A percentile compares a stretch with the other conserved stretches of the same genome.
phyloP scores from a whole-genome alignment of 2,113 vertebrate species.

The Benitochromis conjunctus region DNA sequence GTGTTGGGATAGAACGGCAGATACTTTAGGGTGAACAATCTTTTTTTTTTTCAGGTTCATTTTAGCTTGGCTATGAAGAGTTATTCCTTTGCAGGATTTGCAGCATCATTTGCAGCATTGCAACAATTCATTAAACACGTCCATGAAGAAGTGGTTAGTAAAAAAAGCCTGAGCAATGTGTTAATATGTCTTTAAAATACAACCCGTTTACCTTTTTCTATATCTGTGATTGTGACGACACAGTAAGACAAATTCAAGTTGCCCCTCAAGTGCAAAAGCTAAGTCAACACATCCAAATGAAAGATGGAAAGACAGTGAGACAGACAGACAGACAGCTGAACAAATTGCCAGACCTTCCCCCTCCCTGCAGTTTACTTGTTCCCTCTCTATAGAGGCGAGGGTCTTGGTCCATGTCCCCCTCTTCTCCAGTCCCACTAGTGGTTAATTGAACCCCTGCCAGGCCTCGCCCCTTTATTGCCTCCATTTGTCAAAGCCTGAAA shows the following conservation, averaged over 20 bases:
- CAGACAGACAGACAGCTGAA: slow-evolving; percentile 63
- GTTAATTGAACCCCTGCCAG: slow-evolving; percentile 74
- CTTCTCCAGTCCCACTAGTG: slow-evolving; percentile 55
- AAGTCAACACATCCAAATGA: slow-evolving; percentile 31
- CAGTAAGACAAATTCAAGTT: slow-evolving; percentile 6
- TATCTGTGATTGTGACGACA: neutral
- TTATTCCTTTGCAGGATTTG: neutral
- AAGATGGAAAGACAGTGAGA: slow-evolving; percentile 24
- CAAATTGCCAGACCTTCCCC: slow-evolving; percentile 67
- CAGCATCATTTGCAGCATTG: neutral
- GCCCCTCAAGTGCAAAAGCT: slow-evolving; percentile 5
- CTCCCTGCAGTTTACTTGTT: slow-evolving; percentile 66
- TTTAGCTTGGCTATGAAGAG: neutral
- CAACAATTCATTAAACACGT: neutral
- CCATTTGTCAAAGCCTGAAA: slow-evolving; percentile 72
- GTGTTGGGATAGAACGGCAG: slow-evolving; percentile 22
- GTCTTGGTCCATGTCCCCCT: slow-evolving; percentile 56
- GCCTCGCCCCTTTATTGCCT: slow-evolving; percentile 71
- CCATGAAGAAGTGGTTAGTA: neutral
- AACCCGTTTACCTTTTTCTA: neutral
- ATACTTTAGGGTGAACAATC: slow-evolving; percentile 29
- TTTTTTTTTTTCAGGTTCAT: slow-evolving; percentile 34
- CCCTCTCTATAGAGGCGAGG: slow-evolving; percentile 52
- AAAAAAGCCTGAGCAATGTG: neutral
- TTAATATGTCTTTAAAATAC: neutral